Evolutionary conservation across 2,113 vertebrate genomes (phyloP).

Genomic region (Thryonomys swinderianus): DNA sequence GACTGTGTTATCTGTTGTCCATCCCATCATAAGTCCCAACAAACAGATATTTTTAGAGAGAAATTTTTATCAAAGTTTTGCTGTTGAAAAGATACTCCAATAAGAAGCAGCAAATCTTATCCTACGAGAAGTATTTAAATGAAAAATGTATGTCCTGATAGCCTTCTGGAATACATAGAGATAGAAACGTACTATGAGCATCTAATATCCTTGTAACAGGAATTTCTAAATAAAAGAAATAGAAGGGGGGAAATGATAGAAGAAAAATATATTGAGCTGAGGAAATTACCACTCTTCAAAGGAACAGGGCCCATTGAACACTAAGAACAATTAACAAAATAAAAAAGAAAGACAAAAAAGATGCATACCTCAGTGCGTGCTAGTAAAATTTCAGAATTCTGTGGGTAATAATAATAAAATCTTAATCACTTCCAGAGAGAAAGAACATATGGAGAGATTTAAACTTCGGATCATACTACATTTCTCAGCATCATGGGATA

Average conservation of each 20-base stretch:
- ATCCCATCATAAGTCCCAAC: background rate
- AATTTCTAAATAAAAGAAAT: background rate
- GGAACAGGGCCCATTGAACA: background rate
- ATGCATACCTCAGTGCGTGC: no score
- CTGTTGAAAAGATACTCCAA: background rate
- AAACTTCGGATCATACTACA: background rate
- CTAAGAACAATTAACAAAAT: background rate
- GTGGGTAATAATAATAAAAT: background rate
- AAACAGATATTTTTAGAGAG: background rate
- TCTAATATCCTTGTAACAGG: background rate
- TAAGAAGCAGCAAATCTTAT: background rate
- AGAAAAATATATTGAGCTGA: background rate
- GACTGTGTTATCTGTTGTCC: background rate
- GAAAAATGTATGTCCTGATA: no score
- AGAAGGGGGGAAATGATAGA: background rate
- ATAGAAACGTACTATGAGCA: accelerated
- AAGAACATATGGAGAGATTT: background rate
- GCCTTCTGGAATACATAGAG: background rate
- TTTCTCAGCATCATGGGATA: background rate
- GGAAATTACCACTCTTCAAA: background rate
- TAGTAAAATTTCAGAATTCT: background rate
- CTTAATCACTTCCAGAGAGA: background rate
- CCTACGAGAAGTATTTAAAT: background rate
- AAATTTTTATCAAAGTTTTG: background rate
- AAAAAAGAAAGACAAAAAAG: background rate